phyloP scores from a whole-genome alignment of 2,888 invertebrate species.

The Oxystoma pomonae region DNA sequence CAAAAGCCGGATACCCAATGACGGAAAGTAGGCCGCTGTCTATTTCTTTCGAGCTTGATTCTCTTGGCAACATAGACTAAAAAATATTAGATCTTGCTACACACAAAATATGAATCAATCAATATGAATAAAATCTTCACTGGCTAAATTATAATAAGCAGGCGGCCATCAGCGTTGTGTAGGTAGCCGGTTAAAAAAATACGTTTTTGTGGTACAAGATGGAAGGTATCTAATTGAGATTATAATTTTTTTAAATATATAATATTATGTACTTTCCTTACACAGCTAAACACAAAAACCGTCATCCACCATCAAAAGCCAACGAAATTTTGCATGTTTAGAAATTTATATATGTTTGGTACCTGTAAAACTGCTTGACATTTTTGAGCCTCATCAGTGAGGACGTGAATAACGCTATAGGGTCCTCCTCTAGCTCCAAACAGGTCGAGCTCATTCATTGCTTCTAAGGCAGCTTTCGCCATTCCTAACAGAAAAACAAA shows the following conservation, averaged over 20 bases:
- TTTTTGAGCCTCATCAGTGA: slow-evolving; percentile 98
- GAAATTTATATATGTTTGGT: slow-evolving; percentile 13
- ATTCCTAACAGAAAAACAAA: too few species aligned
- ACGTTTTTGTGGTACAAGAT: too few species aligned
- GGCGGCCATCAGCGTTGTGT: too few species aligned
- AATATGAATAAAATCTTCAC: too few species aligned
- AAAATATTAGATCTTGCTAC: too few species aligned
- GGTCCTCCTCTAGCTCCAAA: slow-evolving; percentile 97
- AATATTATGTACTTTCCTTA: not conserved
- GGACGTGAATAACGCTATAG: slow-evolving; percentile 93
- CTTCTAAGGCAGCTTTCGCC: slow-evolving; percentile 98
- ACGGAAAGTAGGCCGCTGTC: slow-evolving; percentile 93
- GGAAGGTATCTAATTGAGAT: too few species aligned
- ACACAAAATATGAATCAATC: too few species aligned
- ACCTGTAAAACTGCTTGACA: slow-evolving; percentile 93
- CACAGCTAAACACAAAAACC: too few species aligned
- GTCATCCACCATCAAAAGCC: not conserved
- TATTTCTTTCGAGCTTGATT: slow-evolving; percentile 90
- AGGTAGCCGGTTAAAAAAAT: too few species aligned
- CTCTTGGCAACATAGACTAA: slow-evolving; percentile 82
- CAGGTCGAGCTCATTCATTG: slow-evolving; percentile 96
- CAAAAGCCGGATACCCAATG: slow-evolving; percentile 97
- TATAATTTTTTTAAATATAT: not conserved
- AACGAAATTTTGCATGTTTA: not conserved
- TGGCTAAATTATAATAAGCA: too few species aligned